Evolutionary conservation across 2,888 invertebrate species (phyloP).

Genomic region (Kryphioiulus occultus): DNA sequence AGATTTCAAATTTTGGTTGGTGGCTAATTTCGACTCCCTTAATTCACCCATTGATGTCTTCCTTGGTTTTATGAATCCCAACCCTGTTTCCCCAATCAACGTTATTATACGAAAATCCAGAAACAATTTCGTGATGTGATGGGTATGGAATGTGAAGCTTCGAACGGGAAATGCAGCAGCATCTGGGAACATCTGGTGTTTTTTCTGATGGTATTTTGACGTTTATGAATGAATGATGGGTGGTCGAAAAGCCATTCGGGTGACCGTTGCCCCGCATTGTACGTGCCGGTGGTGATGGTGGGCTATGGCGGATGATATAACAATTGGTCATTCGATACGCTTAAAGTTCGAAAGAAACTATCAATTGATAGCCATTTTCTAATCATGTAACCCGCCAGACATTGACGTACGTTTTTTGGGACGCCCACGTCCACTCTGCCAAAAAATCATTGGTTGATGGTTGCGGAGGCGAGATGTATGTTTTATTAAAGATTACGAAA

Average conservation of each 20-base stretch:
- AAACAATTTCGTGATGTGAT: too few relatives aligned
- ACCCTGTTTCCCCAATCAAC: too few relatives aligned
- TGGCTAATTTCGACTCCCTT: too few relatives aligned
- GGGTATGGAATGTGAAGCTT: too few relatives aligned
- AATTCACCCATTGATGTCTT: too few relatives aligned
- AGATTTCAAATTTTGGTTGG: too few relatives aligned
- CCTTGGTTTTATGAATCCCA: too few relatives aligned
- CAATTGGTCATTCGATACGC: background rate
- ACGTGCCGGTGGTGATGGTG: background rate
- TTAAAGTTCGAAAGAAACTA: background rate
- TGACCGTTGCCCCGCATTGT: background rate
- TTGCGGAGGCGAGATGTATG: background rate
- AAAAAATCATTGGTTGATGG: background rate
- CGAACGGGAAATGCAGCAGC: too few relatives aligned
- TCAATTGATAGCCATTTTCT: background rate
- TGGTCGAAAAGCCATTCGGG: background rate
- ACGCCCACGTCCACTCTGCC: background rate
- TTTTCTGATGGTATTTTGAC: background rate
- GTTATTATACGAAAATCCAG: too few relatives aligned
- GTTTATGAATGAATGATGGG: too few relatives aligned
- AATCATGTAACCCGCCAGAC: background rate
- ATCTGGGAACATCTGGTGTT: too few relatives aligned
- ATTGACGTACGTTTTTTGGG: background rate
- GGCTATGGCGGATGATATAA: background rate
- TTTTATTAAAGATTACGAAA: conserved; percentile 6